Conservation (phyloP, 2,113 vertebrate genomes). For the Semnornis frantzii region DNA sequence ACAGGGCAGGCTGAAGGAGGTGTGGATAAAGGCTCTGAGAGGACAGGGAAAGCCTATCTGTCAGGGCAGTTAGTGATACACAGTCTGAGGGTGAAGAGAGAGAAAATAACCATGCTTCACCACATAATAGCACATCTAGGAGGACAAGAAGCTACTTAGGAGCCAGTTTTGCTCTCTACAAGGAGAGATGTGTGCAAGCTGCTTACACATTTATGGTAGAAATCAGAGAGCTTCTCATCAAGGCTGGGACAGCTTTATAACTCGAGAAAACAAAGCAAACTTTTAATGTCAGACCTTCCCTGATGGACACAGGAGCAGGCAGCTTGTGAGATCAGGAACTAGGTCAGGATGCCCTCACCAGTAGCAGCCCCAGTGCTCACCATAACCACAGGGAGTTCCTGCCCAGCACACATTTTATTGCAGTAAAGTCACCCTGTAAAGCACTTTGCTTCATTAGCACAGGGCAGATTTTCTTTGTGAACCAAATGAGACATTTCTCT, state of each 20-base stretch:
- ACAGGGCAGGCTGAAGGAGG: accelerated
- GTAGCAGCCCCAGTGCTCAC: background rate
- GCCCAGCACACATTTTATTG: background rate
- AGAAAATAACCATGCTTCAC: background rate
- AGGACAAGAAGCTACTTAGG: background rate
- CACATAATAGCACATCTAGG: background rate
- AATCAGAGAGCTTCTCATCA: background rate
- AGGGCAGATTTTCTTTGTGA: background rate
- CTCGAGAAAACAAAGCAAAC: background rate
- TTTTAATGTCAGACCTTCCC: background rate
- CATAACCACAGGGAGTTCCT: background rate
- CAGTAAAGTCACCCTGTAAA: background rate
- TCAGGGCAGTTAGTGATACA: background rate
- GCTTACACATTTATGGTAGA: background rate
- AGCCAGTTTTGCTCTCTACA: background rate
- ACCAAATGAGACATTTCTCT: background rate
- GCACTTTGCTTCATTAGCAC: background rate
- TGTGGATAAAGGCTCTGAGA: background rate
- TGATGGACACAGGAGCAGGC: background rate
- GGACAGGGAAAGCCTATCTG: background rate
- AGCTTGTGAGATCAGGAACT: background rate
- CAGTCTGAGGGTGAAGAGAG: background rate
- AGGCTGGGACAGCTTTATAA: background rate
- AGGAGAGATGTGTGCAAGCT: background rate
- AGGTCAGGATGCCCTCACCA: background rate